Conservation (phyloP, 2,113 vertebrate genomes). For the Perccottus glenii region DNA sequence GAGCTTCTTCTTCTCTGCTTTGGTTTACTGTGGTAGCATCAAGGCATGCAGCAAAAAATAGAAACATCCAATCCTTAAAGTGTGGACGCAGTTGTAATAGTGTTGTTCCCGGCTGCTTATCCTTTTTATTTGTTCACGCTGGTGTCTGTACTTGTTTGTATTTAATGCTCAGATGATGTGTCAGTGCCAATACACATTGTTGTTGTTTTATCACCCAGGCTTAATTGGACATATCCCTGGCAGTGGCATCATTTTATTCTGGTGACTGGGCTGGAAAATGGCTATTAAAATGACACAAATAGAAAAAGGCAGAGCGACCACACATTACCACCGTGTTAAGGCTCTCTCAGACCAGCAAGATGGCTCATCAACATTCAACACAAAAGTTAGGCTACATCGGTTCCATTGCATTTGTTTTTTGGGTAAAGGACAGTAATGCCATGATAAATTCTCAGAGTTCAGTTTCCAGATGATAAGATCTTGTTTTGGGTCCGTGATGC, state of each 20-base stretch:
- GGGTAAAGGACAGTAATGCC: not conserved
- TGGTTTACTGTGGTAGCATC: too few species aligned
- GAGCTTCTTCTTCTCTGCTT: too few species aligned
- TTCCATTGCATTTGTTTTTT: not conserved
- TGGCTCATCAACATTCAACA: not conserved
- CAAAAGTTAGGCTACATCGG: not conserved
- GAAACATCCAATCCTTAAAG: not conserved
- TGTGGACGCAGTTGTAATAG: not conserved
- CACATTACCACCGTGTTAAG: conserved; percentile 1
- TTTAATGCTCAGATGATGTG: conserved; percentile 7
- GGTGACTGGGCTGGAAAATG: conserved; percentile 11
- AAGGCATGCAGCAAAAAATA: not conserved
- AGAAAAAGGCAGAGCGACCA: not conserved
- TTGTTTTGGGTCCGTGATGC: conserved; percentile 13
- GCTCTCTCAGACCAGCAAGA: too few species aligned
- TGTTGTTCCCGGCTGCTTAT: not conserved
- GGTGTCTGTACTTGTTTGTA: conserved; percentile 4
- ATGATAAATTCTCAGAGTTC: not conserved
- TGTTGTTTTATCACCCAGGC: conserved; percentile 9
- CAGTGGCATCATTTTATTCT: conserved; percentile 2
- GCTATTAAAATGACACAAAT: conserved; percentile 13
- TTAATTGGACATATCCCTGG: conserved; percentile 14
- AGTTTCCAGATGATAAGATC: conserved; percentile 23
- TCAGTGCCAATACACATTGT: conserved; percentile 5
- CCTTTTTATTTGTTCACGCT: not conserved